These are phyloP conservation scores for Drosophila erecta DNA, from an alignment of 1,140 invertebrate genomes.

Conservation along the genomic window DNA sequence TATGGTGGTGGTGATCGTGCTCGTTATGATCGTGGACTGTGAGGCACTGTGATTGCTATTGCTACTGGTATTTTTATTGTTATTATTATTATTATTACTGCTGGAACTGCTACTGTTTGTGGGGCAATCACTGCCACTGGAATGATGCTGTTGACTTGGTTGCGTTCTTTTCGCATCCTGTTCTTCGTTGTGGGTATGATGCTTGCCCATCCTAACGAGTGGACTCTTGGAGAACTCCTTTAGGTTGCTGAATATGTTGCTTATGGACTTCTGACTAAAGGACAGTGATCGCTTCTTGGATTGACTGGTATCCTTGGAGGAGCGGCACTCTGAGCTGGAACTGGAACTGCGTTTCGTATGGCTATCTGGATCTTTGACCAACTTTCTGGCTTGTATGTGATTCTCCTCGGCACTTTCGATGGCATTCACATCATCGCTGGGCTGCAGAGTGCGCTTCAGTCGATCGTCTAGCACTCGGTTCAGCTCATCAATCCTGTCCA, in stretches of 20 bases:
- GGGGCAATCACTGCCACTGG: slow-evolving; percentile 38
- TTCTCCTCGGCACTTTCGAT: slow-evolving; percentile 58
- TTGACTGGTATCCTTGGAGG: slow-evolving; percentile 45
- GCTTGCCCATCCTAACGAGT: slow-evolving; percentile 56
- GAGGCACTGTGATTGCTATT: slow-evolving; percentile 48
- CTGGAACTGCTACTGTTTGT: slow-evolving; percentile 36
- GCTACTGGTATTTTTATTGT: slow-evolving; percentile 33
- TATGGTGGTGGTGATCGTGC: slow-evolving; percentile 57
- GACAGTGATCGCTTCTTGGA: slow-evolving; percentile 76
- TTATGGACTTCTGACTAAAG: slow-evolving; percentile 81
- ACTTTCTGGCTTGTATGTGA: slow-evolving; percentile 23
- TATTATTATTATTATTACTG: slow-evolving; percentile 43
- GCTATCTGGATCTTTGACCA: slow-evolving; percentile 33
- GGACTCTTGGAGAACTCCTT: slow-evolving; percentile 81
- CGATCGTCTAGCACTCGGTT: slow-evolving; percentile 79
- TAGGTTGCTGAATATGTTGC: slow-evolving; percentile 73
- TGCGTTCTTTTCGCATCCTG: slow-evolving; percentile 13
- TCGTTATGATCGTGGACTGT: slow-evolving; percentile 59
- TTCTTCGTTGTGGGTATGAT: slow-evolving; percentile 38
- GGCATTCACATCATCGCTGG: slow-evolving; percentile 61
- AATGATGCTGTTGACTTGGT: slow-evolving; percentile 19
- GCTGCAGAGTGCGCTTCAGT: slow-evolving; percentile 59
- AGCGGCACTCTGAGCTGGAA: slow-evolving; percentile 72
- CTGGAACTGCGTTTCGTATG: slow-evolving; percentile 70
- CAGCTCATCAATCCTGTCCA: slow-evolving; percentile 77